Evolutionary conservation across 2,888 invertebrate genomes (phyloP), one percentile per base, ranked within the genome.

Genomic region (Dusona sp.): DNA sequence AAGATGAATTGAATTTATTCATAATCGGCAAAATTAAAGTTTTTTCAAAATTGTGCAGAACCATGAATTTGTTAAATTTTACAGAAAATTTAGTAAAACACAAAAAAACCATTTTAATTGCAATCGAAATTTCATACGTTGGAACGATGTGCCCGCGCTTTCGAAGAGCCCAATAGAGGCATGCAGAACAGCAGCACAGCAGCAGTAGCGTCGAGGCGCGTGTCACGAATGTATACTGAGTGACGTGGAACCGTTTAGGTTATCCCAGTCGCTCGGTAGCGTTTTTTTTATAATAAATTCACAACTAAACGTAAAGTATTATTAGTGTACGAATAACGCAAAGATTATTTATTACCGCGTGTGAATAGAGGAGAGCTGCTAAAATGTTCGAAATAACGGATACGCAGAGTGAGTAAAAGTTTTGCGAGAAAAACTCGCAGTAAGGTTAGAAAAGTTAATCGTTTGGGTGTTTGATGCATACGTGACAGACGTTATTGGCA

Each of bases 311-410:
- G 36, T 25, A 25, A 25, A 67, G 68, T 79, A 78, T 78, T 78
- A 19, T 78, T 75, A 75, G 29, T 75, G 42, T 64, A 65, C 11
- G 22, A 51, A 36, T 29, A 22, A 45, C 48, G 65, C 8, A 11
- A 42, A 42, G 25, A 7, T 67, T 22, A 67, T 67, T 22, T 75
- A 45, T 61, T 54, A 8, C 36, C 13, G 13, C 25, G 57, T 42
- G 22, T 38, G 22, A 42, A 38, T 25, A 54, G 80, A 54, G 81
- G 7, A 29, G 38, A 83, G 61, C 57, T 88, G 77, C 84, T 89
- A 95, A 94, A 92, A 98, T 98, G 98, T 97, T 98, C 93, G 97
- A 97, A 94, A 96, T 98, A 92, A 96, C 97, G 88, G 98, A 98
- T 92, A 96, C 97, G 42, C 98, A 98, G 95, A 98, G 98, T 98